phyloP scores from a whole-genome alignment of 2,888 invertebrate genomes.

The Pandemis heparana region DNA sequence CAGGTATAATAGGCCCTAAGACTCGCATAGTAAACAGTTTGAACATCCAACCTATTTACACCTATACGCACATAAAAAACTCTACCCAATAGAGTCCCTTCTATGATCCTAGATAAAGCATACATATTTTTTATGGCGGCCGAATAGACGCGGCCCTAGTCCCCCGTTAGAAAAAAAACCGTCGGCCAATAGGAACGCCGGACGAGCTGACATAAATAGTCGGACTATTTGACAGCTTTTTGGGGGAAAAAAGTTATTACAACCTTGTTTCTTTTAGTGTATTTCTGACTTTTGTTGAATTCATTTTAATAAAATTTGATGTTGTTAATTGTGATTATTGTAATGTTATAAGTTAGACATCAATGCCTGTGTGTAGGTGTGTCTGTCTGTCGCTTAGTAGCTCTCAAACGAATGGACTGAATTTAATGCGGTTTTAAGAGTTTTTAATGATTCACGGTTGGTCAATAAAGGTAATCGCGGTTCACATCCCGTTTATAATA shows the following conservation, averaged over 20 bases:
- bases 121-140: constrained; percentile 14
- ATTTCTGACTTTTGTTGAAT: neutral
- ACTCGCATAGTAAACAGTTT: neutral
- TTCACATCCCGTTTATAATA: no score
- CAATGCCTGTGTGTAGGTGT: no score
- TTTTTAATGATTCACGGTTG: no score
- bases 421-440: no score
- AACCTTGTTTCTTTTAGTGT: neutral
- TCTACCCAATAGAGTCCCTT: neutral
- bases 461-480: no score
- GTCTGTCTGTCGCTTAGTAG: no score
- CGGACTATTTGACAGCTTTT: constrained; percentile 7
- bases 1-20: no score
- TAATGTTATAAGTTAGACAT: no score
- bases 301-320: no score
- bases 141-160: neutral
- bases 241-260: constrained; percentile 3
- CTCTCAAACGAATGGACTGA: no score
- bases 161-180: constrained; percentile 20
- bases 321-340: no score
- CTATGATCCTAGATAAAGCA: constrained; percentile 16
- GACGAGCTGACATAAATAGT: neutral
- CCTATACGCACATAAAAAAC: constrained; percentile 7
- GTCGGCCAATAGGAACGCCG: constrained; percentile 3
- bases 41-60: neutral